phyloP scores from a whole-genome alignment of 53 echinoderm and acorn worm genomes.

The Crossaster papposus region DNA sequence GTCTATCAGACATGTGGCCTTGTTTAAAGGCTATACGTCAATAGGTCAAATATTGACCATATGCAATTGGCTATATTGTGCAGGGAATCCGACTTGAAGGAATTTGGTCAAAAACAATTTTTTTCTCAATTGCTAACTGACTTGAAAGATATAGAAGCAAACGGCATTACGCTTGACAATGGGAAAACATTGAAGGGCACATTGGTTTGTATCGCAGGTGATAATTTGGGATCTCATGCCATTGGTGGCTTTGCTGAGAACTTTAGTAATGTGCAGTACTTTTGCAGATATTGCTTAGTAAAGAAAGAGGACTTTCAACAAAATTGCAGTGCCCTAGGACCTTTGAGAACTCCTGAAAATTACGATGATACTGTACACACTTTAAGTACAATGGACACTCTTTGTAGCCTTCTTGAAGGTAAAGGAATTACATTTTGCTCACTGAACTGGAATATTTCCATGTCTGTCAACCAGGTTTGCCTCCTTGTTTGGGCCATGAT shows the following conservation, averaged over 20 bases:
- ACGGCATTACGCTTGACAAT: conserved; percentile 44
- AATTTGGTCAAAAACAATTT: conserved; percentile 25
- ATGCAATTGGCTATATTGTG: conserved; percentile 60
- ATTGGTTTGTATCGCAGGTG: conserved; percentile 55
- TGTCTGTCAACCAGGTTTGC: conserved; percentile 58
- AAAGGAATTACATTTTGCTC: conserved; percentile 61
- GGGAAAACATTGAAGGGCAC: conserved; percentile 49
- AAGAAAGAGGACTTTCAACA: conserved; percentile 1
- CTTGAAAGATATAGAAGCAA: conserved; percentile 49
- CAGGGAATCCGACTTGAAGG: conserved; percentile 53
- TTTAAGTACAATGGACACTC: conserved; percentile 20
- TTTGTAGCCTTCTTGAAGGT: conserved; percentile 15
- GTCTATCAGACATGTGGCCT: no score
- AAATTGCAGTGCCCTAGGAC: conserved; percentile 32
- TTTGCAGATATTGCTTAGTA: conserved; percentile 53
- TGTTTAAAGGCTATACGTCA: no score
- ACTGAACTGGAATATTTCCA: conserved; percentile 23
- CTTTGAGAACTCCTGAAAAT: conserved; percentile 17
- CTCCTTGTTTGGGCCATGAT: conserved; percentile 66
- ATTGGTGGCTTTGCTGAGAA: conserved; percentile 57
- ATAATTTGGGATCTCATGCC: conserved; percentile 62
- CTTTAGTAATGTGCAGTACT: conserved; percentile 37
- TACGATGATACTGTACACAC: conserved; percentile 18
- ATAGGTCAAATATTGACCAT: conserved; percentile 59
- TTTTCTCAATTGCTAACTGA: conserved; percentile 43